Base-by-base conservation (phyloP, 2,888 invertebrate genomes). In the Eristalis pertinax region DNA sequence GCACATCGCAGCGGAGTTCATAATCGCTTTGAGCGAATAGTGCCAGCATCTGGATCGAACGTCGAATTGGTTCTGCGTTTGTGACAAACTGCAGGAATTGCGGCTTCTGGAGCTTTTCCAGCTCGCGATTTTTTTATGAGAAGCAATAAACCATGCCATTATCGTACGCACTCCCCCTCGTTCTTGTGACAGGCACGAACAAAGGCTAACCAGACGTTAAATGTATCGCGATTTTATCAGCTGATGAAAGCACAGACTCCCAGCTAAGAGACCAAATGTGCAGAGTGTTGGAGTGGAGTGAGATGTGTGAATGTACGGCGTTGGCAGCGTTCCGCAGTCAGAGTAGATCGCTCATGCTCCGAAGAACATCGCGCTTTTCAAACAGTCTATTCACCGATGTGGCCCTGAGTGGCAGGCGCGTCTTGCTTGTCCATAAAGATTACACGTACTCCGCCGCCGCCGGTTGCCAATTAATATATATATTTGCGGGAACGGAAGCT, bases 331-430 rank as follows among this genome's bases (percentile, higher is more conserved):
- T 74, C 65, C 74, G 64, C 73, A 68, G 64, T 75, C 75, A 76
- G 50, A 64, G 70, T 64, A 43, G 56, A 76, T 84, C 62, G 83
- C 77, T 75, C 78, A 50, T 65, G 69, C 70, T 83, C 41, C 10
- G 70, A 63, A 75, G 82, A 86, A 75, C 74, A 83, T 83, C 83
- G 63, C 35, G 69, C 70, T 56, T 67, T 75, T 70, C 83, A 75
- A 81, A 69, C 81, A 86, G 86, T 86, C 75, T 79, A 72, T 56
- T 75, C 75, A 56, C 41, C 72, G 83, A 75, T 65, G 70, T 83
- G 74, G 86, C 72, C 83, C 78, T 75, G 86, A 86, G 62, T 63
- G 86, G 86, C 70, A 78, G 86, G 56, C 81, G 73, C 70, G 82
- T 82, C 65, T 78, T 70, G 62, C 63, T 74, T 82, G 70, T 68